Base-by-base conservation (phyloP, 2,113 vertebrate species). In the Etheostoma spectabile region DNA sequence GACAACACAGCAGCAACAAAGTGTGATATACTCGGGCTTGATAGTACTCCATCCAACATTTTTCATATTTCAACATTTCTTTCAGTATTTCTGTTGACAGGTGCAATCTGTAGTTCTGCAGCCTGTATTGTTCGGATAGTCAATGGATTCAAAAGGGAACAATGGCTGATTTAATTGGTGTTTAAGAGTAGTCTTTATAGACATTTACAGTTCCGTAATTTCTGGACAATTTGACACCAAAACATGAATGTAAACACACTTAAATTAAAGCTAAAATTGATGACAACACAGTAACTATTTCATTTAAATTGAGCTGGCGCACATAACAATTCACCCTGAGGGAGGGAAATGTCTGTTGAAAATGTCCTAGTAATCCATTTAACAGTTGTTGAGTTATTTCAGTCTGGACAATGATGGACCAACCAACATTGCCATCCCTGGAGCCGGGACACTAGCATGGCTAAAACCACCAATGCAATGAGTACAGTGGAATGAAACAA, bases 1-100 rank as follows among this genome's bases (percentile, higher is more conserved):
- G 89, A 73, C 90, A 90, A 87, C 89, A 89, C 89, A 88, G 86
- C 64, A 24, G 79, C 74, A 77, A 30, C n/a, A 85, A 51, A 65
- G 16, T 72, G 74, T 2, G 45, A 46, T 48, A 67, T n/a, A 33
- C 16, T 42, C 48, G 8, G 56, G 42, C 42, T 55, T 60, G 52
- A 68, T 51, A 65, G 66, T 8, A 42, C 59, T 22, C 61, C 33
- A 1, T 52, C 7, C 5, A 15, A 8, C 0, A 11, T 42, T 15
- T 52, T 52, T 49, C 27, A 18, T 18, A 13, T 49, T 64, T 52
- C 22, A 21, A 38, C 3, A 13, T 1, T 69, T 55, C 1, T 27
- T 62, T 42, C 53, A 21, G 38, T 22, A 52, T 70, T 49, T 38
- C n/a, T 61, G 27, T 69, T 61, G 8, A 46, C 52, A 52, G 16